Evolutionary conservation across 2,888 invertebrate genomes (phyloP), one percentile per base, ranked within the genome.

Genomic region (Gerris lacustris): DNA sequence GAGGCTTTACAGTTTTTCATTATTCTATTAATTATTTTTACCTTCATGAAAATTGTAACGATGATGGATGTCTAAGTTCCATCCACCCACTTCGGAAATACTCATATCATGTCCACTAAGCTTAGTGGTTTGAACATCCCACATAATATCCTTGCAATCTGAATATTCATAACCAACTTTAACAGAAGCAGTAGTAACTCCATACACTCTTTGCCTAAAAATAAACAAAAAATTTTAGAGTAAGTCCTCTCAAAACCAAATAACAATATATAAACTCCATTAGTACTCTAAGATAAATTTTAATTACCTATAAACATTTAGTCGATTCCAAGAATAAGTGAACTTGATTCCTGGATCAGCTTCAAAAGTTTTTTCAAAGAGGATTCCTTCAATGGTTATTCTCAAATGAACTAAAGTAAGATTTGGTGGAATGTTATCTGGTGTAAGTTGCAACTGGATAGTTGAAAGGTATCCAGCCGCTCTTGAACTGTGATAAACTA

Each of bases 61-160:
- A 79, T 98, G 97, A 82, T 98, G 97, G 74, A 97, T 94, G 80
- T 98, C 95, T 76, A 99, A 83, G 81, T 97, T 96, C 97, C 97
- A 98, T 15, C 95, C 96, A 0, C 96, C 97, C 63, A 96, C 92
- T 81, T 96, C 96, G 0, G 96, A 96, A 68, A 96, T 96, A 73
- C 92, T 92, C 91, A 97, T 94, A 79, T 96, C 96, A 79, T 94
- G 95, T 0, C 97, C 98, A 77, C 94, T 94, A 67, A 99, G 82
- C 76, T 94, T 95, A 0, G 96, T 95, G 0, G 95, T 94, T 79
- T 96, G 94, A 44, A 92, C 92, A 78, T 95, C 94, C 98, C 98
- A 99, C 77, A 97, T 92, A 66, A 95, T 87, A 79, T 91, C 89
- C 77, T 89, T 89, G 80, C 98, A 97, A 77, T 92, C 92, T 66